Evolutionary conservation across 2,797 vertebrate species (phyloP), one percentile per base, ranked within the genome.

Genomic region (Chiroxiphia lanceolata): DNA sequence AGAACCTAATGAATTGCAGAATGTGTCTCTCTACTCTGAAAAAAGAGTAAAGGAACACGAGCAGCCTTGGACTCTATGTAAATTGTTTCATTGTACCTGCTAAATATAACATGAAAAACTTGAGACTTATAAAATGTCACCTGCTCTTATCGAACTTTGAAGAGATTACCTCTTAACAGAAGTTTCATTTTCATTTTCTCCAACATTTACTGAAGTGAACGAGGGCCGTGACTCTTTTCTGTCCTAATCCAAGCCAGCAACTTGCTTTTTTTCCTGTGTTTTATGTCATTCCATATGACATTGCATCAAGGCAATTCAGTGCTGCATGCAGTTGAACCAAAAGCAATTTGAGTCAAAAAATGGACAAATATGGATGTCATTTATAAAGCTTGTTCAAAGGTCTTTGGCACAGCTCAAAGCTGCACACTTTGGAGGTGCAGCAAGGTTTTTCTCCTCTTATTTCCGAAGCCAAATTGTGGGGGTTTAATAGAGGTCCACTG

Each of bases 271-370:
- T 89, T 90, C 96, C 96, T 84, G 88, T 91, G 96, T 97, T 97
- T 97, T 96, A 71, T 97, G 97, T 97, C 97, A 96, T 91, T 95
- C 90, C 78, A 6, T 92, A 72, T 96, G 97, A 97, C 96, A 96
- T 94, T 94, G 87, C 96, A 95, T 96, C 96, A 75, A 96, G 93
- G 95, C 97, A 93, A 86, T 97, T 97, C 97, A 83, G 33, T 19
- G 93, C 95, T 76, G 86, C 90, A 76, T 90, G 96, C 53, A 6
- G 91, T 74, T 96, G 97, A 98, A 97, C 97, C 97, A 96, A 97
- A 97, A 98, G 97, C 98, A 98, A 98, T 98, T 97, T 97, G 94
- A 98, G 97, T 97, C 84, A 96, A 96, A 90, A 97, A 97, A 97
- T 95, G 97, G 97, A 97, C 97, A 97, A 97, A 98, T 97, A 95